Base-by-base conservation (phyloP, 2,888 invertebrate genomes). In the Mesorhabditis sp. region DNA sequence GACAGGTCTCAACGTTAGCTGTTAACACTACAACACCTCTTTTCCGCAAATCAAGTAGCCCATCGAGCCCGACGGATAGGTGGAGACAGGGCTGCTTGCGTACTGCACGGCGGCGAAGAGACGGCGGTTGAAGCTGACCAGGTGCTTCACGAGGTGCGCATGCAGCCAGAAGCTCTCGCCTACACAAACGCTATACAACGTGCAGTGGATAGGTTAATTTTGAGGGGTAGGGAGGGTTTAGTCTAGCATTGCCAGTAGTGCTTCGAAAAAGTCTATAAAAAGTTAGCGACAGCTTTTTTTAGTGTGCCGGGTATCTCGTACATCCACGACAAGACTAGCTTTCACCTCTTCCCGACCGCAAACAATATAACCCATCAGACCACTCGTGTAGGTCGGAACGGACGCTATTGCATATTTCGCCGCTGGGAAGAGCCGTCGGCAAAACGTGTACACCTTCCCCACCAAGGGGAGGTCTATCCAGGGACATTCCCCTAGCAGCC, bases 11-110 rank as follows among this genome's bases (percentile, higher is more conserved):
- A 28, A 64, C 10, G 28, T 10, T 64, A 10, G 2, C 10, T 15
- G 7, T 64, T n/a, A 65, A 65, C 65, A 69, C 67, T 67, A 75
- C 75, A 72, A 66, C 71, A 73, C 70, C 90, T 64, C 87, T 86
- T 92, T 88, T 67, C 92, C 91, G 15, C 93, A 96, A 62, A 98
- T 89, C 2, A 96, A 90, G 86, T 94, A 96, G 0, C 97, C 97
- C 81, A 98, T 97, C 87, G 94, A 93, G 0, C 98, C 98, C 43
- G 94, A 92, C 0, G 98, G 96, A 87, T 98, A 98, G 0, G 95
- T 94, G 0, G 97, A 95, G 0, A 96, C 94, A 6, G 92, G 91
- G 0, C 92, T 90, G 67, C 90, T 90, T 0, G 92, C 94, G 86
- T 94, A 97, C 2, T 90, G 89, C 0, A 92, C 92, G 0, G 90